A percentile compares a stretch with the other conserved stretches of the same genome.
These are phyloP conservation scores for Temnothorax nylanderi DNA, from an alignment of 1,140 invertebrate species.

Conservation along the genomic window DNA sequence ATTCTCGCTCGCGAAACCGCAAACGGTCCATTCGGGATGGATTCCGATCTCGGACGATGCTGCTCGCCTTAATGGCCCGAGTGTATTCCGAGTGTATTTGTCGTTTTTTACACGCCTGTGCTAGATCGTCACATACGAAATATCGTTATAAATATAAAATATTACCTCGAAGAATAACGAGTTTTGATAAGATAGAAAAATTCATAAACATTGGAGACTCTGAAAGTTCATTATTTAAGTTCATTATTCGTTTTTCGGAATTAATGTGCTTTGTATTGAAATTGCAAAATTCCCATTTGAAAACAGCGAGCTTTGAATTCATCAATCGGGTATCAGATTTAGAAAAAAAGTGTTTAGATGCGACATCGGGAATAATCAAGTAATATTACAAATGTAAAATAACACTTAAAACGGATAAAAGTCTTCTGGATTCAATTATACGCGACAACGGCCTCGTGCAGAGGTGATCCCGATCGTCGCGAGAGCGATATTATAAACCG, in stretches of 20 bases:
- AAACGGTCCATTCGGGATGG: conserved; percentile 55
- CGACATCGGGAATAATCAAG: not conserved
- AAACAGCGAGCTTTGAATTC: not conserved
- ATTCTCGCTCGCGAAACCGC: conserved; percentile 76
- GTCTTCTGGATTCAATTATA: conserved; percentile 1
- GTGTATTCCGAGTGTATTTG: conserved; percentile 38
- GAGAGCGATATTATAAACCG: conserved; percentile 17
- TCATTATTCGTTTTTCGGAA: not conserved
- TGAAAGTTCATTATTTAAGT: not conserved
- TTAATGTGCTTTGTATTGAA: not conserved
- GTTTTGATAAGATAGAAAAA: not conserved
- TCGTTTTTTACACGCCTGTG: not conserved
- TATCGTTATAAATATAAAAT: not conserved
- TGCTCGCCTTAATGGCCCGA: conserved; percentile 70
- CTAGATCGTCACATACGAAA: not conserved
- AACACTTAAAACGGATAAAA: not conserved
- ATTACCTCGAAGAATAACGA: not conserved
- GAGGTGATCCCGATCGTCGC: conserved; percentile 4
- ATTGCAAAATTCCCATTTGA: not conserved
- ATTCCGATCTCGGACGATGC: conserved; percentile 28
- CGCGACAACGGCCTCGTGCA: not conserved
- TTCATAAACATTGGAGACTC: not conserved
- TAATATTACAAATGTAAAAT: not conserved
- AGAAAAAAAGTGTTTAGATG: not conserved
- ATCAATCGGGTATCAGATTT: not conserved